Base-by-base conservation (phyloP, 1,140 invertebrate genomes). In the Whitmania pigra region DNA sequence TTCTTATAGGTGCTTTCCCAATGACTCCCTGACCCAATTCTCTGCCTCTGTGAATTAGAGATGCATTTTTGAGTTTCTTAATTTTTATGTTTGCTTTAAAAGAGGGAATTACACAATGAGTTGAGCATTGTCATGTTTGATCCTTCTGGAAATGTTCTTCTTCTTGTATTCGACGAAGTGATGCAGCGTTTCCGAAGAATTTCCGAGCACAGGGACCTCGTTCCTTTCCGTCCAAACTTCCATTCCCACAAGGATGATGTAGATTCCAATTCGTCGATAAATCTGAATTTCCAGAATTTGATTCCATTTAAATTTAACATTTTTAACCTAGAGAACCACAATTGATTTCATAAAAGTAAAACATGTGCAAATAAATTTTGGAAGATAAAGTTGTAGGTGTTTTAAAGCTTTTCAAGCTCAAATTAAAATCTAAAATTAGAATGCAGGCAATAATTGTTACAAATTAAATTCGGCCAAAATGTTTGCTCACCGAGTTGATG, bases 71-170 rank as follows among this genome's bases (percentile, higher is more conserved):
- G 15, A 49, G 43, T 17, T 49, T 49, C 3, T 15, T 11, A 49
- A 49, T 49, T 17, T 15, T 11, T 15, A 49, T 15, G 20, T 31
- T 31, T 31, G 18, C 7, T 13, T 31, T 31, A 63, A 63, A 63
- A 63, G 13, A 25, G 13, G 20, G 60, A 25, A 22, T 88, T 84
- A 95, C 90, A 94, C 97, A 69, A 98, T 84, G 53, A 98, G 84
- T 82, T 99, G 95, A 63, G 94, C 94, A 84, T 97, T 98, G 79
- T 99, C 96, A 81, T 97, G 96, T 5, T 91, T 90, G 83, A 94
- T 90, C 20, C 88, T 85, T 72, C 87, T 86, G 31, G 92, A 86
- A 18, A 97, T 85, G 72, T 85, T 84, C 74, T 90, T 87, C 75
- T 87, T 85, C 13, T 94, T 85, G 80, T 97, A 97, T 74, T 88